A percentile compares a stretch with the other conserved stretches of the same genome.
Conservation (phyloP, 2,113 vertebrate species). For the Lagenorhynchus albirostris region DNA sequence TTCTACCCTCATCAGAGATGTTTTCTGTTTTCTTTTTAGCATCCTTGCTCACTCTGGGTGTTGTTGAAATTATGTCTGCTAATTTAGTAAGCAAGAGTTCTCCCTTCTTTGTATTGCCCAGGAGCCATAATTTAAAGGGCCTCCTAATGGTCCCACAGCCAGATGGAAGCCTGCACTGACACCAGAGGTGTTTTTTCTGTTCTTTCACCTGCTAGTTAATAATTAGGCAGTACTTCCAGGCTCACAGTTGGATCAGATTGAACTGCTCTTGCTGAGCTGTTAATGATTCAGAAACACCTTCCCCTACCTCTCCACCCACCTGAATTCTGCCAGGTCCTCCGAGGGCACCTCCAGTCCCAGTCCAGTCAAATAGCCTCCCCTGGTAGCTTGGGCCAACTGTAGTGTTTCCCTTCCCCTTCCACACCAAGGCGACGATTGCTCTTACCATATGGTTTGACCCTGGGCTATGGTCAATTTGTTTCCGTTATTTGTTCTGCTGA, state of each 20-base stretch:
- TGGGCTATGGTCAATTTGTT: not conserved
- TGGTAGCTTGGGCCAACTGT: not conserved
- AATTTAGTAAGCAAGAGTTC: not conserved
- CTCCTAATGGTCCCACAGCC: not conserved
- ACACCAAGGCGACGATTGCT: not conserved
- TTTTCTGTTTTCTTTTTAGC: not conserved
- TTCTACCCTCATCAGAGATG: not conserved
- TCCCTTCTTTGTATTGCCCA: not conserved
- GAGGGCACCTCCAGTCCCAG: not conserved
- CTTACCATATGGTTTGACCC: not conserved
- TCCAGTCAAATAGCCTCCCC: not conserved
- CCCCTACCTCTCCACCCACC: not conserved
- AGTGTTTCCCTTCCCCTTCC: not conserved
- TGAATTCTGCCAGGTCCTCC: not conserved
- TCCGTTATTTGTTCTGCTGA: conserved; percentile 28
- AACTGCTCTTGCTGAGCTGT: conserved; percentile 32
- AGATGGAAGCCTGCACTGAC: not conserved
- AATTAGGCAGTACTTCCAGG: conserved; percentile 35
- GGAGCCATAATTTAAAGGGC: not conserved
- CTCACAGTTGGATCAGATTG: not conserved
- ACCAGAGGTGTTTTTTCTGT: not conserved
- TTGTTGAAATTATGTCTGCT: not conserved
- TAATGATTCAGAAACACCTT: conserved; percentile 30
- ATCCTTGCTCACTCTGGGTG: not conserved
- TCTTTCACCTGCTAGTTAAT: conserved; percentile 53